Base-by-base conservation (phyloP, 2,797 vertebrate genomes). In the Semaprochilodus insignis region DNA sequence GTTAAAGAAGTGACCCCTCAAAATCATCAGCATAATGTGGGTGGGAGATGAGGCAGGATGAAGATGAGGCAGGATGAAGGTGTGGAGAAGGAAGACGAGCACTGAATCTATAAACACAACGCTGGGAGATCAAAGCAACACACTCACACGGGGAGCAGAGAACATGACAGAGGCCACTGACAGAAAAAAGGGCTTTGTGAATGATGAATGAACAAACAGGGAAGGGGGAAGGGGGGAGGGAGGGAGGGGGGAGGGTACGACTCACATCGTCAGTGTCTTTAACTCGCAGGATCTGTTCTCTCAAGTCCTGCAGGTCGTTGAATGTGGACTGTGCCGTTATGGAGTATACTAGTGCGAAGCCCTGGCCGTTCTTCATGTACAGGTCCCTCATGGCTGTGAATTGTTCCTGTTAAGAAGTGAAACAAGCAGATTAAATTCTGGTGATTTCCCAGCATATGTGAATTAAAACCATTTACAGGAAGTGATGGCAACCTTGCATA, bases 341-440 rank as follows among this genome's bases (percentile, higher is more conserved):
- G 91, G 96, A 97, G 93, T 97, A 97, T 89, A 97, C 96, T 93
- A 97, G 94, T 76, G 96, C 96, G 93, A 97, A 97, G 90, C 96
- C 96, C 93, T 97, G 96, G 85, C 96, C 96, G 65, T 97, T 97
- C 90, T 97, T 97, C 96, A 97, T 97, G 92, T 97, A 97, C 77
- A 97, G 93, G 92, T 97, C 96, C 89, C 96, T 94, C 96, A 97
- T 97, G 54, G 96, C 96, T 92, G 96, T 97, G 91, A 97, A 97
- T 92, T 97, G 96, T 92, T 96, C 96, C 96, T 97, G 89, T 89
- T 89, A 62, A 59, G 52, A 70, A 55, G 54, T 60, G 44, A 34
- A n/a, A n/a, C 17, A 54, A 44, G 15, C 54, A 17, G 54, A 66
- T 52, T n/a, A 5, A 59, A 74, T 57, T 6, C 13, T 44, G 40